phyloP scores from a whole-genome alignment of 2,113 vertebrate genomes.

The Tringa solitaria region DNA sequence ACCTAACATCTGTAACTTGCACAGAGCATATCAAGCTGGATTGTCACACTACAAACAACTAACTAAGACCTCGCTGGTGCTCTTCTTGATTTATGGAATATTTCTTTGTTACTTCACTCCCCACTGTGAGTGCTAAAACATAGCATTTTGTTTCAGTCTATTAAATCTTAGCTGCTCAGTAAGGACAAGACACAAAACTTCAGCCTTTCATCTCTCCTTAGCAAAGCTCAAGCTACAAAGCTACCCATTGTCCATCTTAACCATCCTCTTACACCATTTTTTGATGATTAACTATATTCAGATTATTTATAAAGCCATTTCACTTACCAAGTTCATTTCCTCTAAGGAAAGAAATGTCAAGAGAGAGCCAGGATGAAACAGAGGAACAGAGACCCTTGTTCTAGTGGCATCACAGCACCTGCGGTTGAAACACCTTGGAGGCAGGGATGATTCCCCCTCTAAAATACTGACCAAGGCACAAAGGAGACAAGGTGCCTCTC shows the following conservation, averaged over 20 bases:
- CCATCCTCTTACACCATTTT: not conserved
- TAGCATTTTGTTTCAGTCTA: not conserved
- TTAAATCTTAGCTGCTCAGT: not conserved
- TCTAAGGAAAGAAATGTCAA: not conserved
- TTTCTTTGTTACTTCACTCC: not conserved
- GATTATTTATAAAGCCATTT: not conserved
- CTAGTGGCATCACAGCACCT: not conserved
- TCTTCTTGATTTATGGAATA: not conserved
- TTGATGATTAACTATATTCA: not conserved
- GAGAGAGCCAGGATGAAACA: not conserved
- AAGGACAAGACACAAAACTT: not conserved
- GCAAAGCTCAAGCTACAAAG: not conserved
- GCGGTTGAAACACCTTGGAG: not conserved
- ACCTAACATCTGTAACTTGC: not conserved
- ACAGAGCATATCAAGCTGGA: not conserved
- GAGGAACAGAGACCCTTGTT: not conserved
- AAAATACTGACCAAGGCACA: not conserved
- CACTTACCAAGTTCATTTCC: not conserved
- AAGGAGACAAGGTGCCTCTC: not conserved
- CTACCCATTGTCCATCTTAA: not conserved
- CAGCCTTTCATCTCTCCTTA: not conserved
- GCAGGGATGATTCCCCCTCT: not conserved
- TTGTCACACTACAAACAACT: not conserved
- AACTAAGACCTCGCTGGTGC: not conserved
- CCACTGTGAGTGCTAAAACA: not conserved